Evolutionary conservation across 1,140 invertebrate genomes (phyloP).

Genomic region (Dysdera silvatica): DNA sequence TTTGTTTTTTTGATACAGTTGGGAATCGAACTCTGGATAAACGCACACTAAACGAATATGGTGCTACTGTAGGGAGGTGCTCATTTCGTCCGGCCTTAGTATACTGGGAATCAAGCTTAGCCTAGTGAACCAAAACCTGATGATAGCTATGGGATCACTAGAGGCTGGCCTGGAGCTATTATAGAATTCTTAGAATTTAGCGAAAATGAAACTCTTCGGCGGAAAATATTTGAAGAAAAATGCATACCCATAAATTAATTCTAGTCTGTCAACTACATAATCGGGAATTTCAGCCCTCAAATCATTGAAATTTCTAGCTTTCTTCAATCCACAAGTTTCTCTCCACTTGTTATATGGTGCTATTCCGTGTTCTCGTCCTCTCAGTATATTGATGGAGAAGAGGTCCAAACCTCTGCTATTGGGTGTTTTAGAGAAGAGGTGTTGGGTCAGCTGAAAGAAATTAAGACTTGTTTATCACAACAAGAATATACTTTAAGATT

Average conservation of each 20-base stretch:
- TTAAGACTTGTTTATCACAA: neutral
- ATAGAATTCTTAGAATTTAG: no score
- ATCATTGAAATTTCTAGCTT: conserved; percentile 20
- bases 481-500: neutral
- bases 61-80: no score
- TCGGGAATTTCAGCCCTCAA: conserved; percentile 17
- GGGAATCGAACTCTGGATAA: no score
- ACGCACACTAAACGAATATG: no score
- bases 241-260: conserved; percentile 30
- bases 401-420: conserved; percentile 66
- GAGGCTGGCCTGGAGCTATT: no score
- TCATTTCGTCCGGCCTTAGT: no score
- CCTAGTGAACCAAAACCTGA: neutral
- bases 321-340: conserved; percentile 24
- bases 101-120: no score
- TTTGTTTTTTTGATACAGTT: no score
- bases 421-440: conserved; percentile 54
- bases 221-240: no score
- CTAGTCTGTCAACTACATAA: conserved; percentile 18
- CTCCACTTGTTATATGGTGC: conserved; percentile 39
- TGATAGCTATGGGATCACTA: neutral
- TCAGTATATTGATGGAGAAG: conserved; percentile 72
- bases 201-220: no score
- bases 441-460: conserved; percentile 55
- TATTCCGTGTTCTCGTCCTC: conserved; percentile 62